Conservation (phyloP, 1,140 invertebrate species). For the Drosophila ananassae region DNA sequence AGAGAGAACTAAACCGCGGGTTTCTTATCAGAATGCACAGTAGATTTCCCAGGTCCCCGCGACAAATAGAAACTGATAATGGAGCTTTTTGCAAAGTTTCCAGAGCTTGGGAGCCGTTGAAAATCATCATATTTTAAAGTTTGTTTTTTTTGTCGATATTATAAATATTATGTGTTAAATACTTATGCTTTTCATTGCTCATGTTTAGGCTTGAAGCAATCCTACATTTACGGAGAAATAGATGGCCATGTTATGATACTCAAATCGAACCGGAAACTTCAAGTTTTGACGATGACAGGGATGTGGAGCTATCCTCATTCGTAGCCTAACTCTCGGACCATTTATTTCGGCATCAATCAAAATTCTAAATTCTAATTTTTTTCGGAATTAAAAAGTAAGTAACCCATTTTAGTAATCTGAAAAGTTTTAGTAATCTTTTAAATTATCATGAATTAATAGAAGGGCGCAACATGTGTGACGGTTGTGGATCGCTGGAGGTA, state of each 20-base stretch:
- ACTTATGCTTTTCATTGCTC: too few relatives aligned
- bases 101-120: not conserved
- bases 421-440: not conserved
- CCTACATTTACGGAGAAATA: not conserved
- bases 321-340: slow-evolving; percentile 40
- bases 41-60: not conserved
- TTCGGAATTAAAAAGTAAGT: slow-evolving; percentile 44
- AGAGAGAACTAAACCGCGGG: slow-evolving; percentile 9
- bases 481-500: slow-evolving; percentile 78
- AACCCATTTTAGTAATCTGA: not conserved
- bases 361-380: slow-evolving; percentile 63
- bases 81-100: slow-evolving; percentile 14
- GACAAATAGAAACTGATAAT: not conserved
- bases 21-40: slow-evolving; percentile 9
- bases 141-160: not conserved
- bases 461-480: slow-evolving; percentile 65
- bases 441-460: slow-evolving; percentile 36
- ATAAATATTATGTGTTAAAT: too few relatives aligned
- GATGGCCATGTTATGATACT: not conserved
- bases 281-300: not conserved
- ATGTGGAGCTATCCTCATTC: slow-evolving; percentile 37
- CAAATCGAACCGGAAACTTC: not conserved
- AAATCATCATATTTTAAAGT: not conserved
- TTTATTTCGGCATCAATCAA: slow-evolving; percentile 62
- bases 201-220: too few relatives aligned